Base-by-base conservation (phyloP, 2,888 invertebrate genomes). In the Lymantria dispar region DNA sequence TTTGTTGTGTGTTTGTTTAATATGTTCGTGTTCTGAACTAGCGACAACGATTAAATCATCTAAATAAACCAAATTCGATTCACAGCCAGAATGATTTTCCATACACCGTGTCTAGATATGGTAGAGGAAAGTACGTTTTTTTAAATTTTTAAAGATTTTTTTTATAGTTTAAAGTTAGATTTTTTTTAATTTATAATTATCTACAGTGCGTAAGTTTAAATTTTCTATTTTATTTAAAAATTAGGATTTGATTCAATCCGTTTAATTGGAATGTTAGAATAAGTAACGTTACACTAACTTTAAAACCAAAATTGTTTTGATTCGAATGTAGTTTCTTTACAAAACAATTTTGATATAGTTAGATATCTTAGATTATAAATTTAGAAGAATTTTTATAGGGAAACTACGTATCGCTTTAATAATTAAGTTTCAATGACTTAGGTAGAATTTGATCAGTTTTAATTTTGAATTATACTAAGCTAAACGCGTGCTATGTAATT, bases 51-150 rank as follows among this genome's bases (percentile, higher is more conserved):
- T 56, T 64, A 72, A 79, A 76, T 78, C 80, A 67, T 82, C 85
- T 85, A 87, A 87, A 83, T 56, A 74, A 87, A 81, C 69, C 76
- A 78, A 78, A 86, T 83, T 74, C 79, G 40, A 76, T 78, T 90
- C 91, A 91, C 91, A 91, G 91, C 91, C 91, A 85, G 90, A 86
- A 91, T 91, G 90, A 91, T 90, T 88, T 80, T 82, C 75, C 79
- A 79, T 84, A 83, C 75, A 83, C 83, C 83, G 76, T 80, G 83
- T 83, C 81, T 85, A 89, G 85, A 87, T 87, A 89, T 88, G 87
- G 80, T 85, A 84, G 79, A 83, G 80, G 76, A 86, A 83, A 78
- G 78, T 76, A 75, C 67, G 71, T 77, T 73, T 76, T 52, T 76
- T 54, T 44, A 43, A 76, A 70, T 73, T 74, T 79, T 41, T 36